These are phyloP conservation scores for Pterocles orientalis DNA, from an alignment of 2,113 vertebrate species.

Conservation along the genomic window DNA sequence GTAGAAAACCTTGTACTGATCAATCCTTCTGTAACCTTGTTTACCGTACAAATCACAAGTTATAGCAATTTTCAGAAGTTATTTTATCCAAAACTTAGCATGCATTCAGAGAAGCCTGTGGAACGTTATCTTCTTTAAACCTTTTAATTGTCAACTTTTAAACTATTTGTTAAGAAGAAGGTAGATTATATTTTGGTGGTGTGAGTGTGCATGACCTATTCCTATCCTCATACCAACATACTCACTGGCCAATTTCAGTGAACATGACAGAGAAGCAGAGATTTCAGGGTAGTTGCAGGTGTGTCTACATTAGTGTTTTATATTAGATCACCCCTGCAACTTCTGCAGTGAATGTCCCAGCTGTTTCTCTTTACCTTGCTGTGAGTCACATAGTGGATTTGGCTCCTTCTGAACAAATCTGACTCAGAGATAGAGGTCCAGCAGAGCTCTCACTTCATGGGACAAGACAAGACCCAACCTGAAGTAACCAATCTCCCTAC, in stretches of 20 bases:
- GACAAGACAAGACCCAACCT: neutral
- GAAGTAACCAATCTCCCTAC: neutral
- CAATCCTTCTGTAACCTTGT: neutral
- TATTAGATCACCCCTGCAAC: neutral
- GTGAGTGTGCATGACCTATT: neutral
- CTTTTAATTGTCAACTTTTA: neutral
- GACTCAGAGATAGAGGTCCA: neutral
- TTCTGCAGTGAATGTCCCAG: neutral
- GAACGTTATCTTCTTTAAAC: neutral
- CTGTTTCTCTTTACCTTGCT: neutral
- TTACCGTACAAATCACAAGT: neutral
- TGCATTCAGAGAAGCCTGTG: neutral
- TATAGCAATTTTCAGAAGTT: neutral
- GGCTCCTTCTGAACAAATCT: neutral
- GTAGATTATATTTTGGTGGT: neutral
- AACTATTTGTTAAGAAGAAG: neutral
- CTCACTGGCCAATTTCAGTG: neutral
- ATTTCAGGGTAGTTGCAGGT: neutral
- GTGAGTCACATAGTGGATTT: neutral
- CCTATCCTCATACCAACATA: neutral
- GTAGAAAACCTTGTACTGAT: neutral
- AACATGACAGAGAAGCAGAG: neutral
- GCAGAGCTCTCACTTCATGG: neutral
- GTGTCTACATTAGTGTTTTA: neutral
- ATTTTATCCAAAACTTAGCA: neutral